Conservation (phyloP, 2,888 invertebrate species). For the Meandrusa payeni region DNA sequence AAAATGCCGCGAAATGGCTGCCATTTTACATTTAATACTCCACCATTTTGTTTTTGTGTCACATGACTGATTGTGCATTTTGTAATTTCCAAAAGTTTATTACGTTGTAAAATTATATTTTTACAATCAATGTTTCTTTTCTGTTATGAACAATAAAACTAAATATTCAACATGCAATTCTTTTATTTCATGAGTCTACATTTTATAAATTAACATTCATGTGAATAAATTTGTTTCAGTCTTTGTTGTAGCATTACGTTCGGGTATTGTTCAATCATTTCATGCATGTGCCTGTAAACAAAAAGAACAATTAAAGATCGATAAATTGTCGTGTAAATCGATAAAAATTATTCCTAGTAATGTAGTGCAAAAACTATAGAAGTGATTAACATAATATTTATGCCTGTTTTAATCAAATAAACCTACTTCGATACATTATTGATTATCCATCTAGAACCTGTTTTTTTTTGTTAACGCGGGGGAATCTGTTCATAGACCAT, state of each 20-base stretch:
- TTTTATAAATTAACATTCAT: slow-evolving; percentile 2
- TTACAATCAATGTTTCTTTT: neutral
- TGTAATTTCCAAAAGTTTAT: neutral
- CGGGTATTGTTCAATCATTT: slow-evolving; percentile 26
- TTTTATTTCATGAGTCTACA: slow-evolving; percentile 11
- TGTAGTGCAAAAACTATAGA: no score
- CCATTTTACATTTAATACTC: neutral
- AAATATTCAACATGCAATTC: slow-evolving; percentile 1
- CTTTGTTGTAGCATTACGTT: slow-evolving; percentile 16
- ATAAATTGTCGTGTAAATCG: no score
- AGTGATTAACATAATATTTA: no score
- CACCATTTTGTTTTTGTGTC: neutral
- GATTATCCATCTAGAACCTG: no score
- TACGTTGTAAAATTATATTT: neutral
- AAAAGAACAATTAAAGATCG: slow-evolving; percentile 18
- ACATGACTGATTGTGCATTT: slow-evolving; percentile 19
- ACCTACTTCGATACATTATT: no score
- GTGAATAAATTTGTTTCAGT: slow-evolving; percentile 10
- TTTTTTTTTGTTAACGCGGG: no score
- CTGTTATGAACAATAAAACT: slow-evolving; percentile 13
- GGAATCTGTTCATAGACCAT: no score
- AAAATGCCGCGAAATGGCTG: neutral
- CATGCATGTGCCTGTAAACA: slow-evolving; percentile 50
- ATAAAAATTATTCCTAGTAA: no score
- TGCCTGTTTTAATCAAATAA: no score